These are phyloP conservation scores for Pardalotus punctatus DNA, from an alignment of 2,113 vertebrate genomes.

Conservation along the genomic window DNA sequence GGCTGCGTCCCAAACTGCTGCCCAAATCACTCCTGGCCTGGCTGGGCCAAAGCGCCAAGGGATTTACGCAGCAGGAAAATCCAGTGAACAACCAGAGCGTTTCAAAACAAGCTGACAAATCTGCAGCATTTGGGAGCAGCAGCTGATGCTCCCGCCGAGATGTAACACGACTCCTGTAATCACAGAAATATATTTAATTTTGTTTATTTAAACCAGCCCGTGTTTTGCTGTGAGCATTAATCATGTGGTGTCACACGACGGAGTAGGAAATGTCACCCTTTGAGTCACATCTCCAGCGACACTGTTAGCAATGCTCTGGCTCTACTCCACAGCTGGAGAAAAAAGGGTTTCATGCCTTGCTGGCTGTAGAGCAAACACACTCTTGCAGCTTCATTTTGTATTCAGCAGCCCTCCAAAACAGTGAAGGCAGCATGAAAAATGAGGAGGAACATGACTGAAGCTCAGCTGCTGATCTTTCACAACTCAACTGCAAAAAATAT, in stretches of 20 bases:
- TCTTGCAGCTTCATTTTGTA: constrained; percentile 25
- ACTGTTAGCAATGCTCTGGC: not conserved
- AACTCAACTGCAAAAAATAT: not conserved
- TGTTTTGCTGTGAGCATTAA: constrained; percentile 36
- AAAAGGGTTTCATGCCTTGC: constrained; percentile 25
- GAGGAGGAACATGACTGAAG: not conserved
- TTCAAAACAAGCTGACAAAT: not conserved
- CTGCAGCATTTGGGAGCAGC: not conserved
- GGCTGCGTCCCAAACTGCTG: not conserved
- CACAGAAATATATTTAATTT: constrained; percentile 5
- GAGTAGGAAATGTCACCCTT: not conserved
- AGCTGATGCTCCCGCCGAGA: not conserved
- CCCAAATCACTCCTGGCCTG: not conserved
- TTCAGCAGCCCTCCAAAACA: constrained; percentile 28
- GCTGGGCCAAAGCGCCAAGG: not conserved
- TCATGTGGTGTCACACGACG: constrained; percentile 6
- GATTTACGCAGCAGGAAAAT: not conserved
- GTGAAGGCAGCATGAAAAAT: constrained; percentile 3
- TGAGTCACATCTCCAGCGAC: not conserved
- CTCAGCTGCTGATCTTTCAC: not conserved
- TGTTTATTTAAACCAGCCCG: constrained; percentile 17
- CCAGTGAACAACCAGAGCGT: not conserved
- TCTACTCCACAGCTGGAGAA: not conserved
- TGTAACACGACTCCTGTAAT: not conserved
- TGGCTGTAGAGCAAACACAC: not conserved